phyloP scores from a whole-genome alignment of 2,113 vertebrate genomes.

The Nesogale talazaci region DNA sequence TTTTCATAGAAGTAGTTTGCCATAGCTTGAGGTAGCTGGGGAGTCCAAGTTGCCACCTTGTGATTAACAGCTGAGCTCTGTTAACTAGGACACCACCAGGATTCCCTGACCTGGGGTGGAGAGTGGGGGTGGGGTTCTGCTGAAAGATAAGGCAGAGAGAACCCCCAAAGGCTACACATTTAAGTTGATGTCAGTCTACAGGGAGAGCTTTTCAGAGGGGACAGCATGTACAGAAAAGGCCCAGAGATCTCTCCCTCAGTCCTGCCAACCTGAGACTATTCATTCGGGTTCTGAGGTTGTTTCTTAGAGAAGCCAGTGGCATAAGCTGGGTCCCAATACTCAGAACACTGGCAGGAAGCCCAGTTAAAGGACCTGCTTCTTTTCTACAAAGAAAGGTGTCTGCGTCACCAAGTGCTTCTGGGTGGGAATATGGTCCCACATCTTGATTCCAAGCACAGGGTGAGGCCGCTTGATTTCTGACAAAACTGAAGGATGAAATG shows the following conservation, averaged over 20 bases:
- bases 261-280: background rate
- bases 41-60: no score
- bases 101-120: background rate
- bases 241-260: background rate
- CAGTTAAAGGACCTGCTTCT: rapidly evolving
- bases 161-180: background rate
- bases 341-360: background rate
- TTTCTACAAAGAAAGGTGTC: background rate
- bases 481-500: background rate
- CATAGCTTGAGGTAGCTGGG: no score
- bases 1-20: no score
- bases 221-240: background rate
- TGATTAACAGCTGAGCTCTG: no score
- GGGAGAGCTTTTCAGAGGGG: background rate
- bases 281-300: background rate
- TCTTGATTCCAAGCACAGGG: background rate
- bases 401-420: background rate
- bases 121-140: background rate
- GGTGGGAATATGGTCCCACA: background rate
- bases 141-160: background rate
- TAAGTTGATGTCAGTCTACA: background rate
- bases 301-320: background rate
- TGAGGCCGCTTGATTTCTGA: background rate
- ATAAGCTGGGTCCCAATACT: background rate
- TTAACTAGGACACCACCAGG: no score